These are phyloP conservation scores for Lithobates pipiens DNA, from an alignment of 2,797 vertebrate genomes.

Conservation along the genomic window DNA sequence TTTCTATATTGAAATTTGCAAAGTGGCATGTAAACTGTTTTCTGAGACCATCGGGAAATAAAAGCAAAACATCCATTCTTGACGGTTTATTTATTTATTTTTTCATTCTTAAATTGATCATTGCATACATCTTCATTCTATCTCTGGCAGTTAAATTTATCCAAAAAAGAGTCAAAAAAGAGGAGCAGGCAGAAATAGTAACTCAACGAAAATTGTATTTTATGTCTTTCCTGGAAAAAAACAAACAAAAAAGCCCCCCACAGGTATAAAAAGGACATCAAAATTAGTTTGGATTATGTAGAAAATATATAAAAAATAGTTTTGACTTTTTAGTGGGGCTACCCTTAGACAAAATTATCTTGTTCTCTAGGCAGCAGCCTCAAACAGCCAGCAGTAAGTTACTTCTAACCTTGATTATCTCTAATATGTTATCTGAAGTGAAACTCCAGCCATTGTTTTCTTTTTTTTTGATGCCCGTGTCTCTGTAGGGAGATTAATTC, in stretches of 20 bases:
- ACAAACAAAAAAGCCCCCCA: too few relatives aligned
- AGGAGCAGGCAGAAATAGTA: not conserved
- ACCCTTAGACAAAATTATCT: not conserved
- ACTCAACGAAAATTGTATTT: not conserved
- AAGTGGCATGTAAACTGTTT: conserved; percentile 13
- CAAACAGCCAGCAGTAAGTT: too few relatives aligned
- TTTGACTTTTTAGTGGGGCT: too few relatives aligned
- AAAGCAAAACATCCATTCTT: conserved; percentile 9
- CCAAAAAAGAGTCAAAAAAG: not conserved
- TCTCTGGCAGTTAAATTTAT: not conserved
- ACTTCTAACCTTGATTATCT: too few relatives aligned
- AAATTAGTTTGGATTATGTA: too few relatives aligned
- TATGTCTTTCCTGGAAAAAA: not conserved
- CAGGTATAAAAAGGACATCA: too few relatives aligned
- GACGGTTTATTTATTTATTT: not conserved
- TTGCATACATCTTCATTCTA: not conserved
- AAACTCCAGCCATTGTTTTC: too few relatives aligned
- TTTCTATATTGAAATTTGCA: conserved; percentile 41
- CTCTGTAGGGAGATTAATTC: not conserved
- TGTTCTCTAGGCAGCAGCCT: not conserved
- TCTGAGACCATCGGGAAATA: conserved; percentile 29
- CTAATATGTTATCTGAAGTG: not conserved
- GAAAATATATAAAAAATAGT: too few relatives aligned
- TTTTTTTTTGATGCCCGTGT: not conserved
- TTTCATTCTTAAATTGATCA: not conserved